Evolutionary conservation across 1,140 invertebrate species (phyloP).

Genomic region (Penaeus vannamei): DNA sequence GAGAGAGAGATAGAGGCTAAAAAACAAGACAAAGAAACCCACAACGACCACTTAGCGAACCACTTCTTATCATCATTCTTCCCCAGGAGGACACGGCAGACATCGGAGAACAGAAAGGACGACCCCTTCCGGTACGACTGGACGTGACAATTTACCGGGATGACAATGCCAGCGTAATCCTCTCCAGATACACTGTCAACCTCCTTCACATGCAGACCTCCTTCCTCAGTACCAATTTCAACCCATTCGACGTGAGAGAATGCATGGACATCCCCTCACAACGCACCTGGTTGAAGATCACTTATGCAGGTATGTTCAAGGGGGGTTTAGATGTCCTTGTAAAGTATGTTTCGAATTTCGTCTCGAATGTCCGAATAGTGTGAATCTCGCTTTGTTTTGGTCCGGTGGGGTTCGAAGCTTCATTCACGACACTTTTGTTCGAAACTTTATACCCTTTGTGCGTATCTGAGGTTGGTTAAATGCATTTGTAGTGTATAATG

Average conservation of each 20-base stretch:
- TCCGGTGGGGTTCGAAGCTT: no score
- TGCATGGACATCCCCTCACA: conserved; percentile 42
- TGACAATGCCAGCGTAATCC: background rate
- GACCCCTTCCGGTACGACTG: conserved; percentile 1
- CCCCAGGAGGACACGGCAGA: background rate
- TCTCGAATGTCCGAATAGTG: no score
- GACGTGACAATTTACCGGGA: conserved; percentile 41
- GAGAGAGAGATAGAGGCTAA: no score
- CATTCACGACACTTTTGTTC: no score
- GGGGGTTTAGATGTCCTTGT: background rate
- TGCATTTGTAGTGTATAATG: no score
- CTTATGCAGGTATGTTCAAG: conserved; percentile 20
- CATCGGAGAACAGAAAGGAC: background rate
- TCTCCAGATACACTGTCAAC: conserved; percentile 21
- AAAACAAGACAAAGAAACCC: no score
- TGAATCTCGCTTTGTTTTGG: no score
- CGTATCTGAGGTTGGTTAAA: no score
- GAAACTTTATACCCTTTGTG: no score
- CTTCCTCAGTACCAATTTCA: conserved; percentile 35
- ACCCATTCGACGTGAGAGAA: conserved; percentile 54
- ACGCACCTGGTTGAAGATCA: conserved; percentile 48
- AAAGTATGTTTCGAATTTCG: no score
- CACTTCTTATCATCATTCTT: background rate
- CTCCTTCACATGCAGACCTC: conserved; percentile 48
- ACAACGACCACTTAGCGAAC: background rate